Conservation (phyloP, 2,113 vertebrate species). For the Pardalotus punctatus region DNA sequence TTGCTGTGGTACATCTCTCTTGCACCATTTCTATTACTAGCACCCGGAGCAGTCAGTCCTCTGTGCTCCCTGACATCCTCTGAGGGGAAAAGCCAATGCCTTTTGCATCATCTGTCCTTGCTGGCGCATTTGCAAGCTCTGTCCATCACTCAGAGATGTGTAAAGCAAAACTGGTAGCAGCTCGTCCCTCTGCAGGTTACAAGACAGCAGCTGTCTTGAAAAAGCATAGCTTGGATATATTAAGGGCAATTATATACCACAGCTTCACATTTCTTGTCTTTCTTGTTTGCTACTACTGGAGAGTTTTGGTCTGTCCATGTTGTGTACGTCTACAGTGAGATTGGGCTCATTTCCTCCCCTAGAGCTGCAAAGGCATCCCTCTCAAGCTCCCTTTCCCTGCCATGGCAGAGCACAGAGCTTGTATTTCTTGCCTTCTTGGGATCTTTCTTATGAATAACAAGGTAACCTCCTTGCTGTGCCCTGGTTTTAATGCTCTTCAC, state of each 20-base stretch:
- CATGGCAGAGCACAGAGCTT: neutral
- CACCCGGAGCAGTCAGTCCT: neutral
- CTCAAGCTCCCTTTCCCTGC: neutral
- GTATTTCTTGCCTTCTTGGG: neutral
- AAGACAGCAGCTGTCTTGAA: neutral
- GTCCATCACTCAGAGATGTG: neutral
- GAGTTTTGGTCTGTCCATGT: neutral
- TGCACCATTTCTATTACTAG: neutral
- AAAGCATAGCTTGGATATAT: neutral
- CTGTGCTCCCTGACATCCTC: neutral
- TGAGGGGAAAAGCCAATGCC: neutral
- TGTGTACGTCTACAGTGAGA: accelerated
- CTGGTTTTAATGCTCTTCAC: neutral
- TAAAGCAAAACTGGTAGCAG: neutral
- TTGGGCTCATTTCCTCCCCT: neutral
- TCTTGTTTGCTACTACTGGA: neutral
- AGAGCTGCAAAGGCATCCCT: neutral
- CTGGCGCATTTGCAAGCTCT: neutral
- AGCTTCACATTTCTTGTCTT: neutral
- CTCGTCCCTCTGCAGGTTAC: neutral
- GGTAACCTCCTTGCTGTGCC: neutral
- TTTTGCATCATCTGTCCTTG: neutral
- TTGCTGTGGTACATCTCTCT: neutral
- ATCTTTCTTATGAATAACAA: neutral
- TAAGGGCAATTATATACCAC: neutral